Conservation (phyloP, 2,113 vertebrate genomes). For the Platysteira castanea region DNA sequence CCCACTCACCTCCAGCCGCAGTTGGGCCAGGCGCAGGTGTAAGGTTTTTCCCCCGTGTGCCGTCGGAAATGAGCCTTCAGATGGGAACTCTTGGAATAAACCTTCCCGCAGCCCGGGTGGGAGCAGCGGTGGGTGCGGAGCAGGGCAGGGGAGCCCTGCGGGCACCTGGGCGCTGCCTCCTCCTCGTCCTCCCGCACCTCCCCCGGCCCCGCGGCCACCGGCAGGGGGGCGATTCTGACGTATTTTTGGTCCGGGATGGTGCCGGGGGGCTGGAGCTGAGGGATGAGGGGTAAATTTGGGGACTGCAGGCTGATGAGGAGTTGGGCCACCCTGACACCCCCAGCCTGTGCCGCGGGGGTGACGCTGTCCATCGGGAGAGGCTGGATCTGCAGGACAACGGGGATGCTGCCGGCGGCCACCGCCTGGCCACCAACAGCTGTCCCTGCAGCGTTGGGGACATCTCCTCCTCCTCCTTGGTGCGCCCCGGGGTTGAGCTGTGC, state of each 20-base stretch:
- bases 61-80: slow-evolving; percentile 83
- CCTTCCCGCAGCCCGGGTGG: slow-evolving; percentile 85
- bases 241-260: slow-evolving; percentile 79
- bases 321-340: slow-evolving; percentile 72
- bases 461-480: not conserved
- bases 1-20: slow-evolving; percentile 83
- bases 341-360: not conserved
- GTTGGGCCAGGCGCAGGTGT: slow-evolving; percentile 83
- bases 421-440: not conserved
- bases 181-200: slow-evolving; percentile 9
- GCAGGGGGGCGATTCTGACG: slow-evolving; percentile 82
- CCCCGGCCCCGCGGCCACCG: slow-evolving; percentile 55
- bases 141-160: slow-evolving; percentile 49
- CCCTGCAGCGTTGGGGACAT: not conserved
- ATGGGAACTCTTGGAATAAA: slow-evolving; percentile 88
- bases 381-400: slow-evolving; percentile 81
- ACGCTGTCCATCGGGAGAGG: slow-evolving; percentile 60
- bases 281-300: slow-evolving; percentile 72
- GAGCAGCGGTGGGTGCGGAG: slow-evolving; percentile 80
- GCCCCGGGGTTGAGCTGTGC: not conserved
- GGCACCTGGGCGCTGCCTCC: slow-evolving; percentile 53
- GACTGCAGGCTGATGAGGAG: slow-evolving; percentile 79
- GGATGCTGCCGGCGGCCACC: slow-evolving; percentile 1
- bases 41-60: slow-evolving; percentile 85
- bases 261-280: slow-evolving; percentile 27